Evolutionary conservation across 2,113 vertebrate genomes (phyloP).

Genomic region (Symphodus melops): DNA sequence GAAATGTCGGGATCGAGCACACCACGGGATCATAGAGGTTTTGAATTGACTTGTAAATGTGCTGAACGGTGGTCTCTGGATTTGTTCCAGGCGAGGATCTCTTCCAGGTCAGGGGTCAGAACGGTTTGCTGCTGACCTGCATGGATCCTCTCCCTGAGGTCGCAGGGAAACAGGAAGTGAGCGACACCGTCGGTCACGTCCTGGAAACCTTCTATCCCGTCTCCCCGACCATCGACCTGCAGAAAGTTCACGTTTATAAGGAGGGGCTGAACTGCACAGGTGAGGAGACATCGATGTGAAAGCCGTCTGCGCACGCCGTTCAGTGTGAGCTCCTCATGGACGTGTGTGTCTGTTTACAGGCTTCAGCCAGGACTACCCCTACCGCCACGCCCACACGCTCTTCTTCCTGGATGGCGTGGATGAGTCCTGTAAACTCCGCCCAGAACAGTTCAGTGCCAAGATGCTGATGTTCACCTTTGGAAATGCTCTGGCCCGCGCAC

Average conservation of each 20-base stretch:
- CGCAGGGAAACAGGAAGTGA: slow-evolving; percentile 85
- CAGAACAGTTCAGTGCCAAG: slow-evolving; percentile 88
- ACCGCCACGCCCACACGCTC: slow-evolving; percentile 89
- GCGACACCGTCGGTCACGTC: slow-evolving; percentile 78
- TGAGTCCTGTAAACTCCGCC: slow-evolving; percentile 66
- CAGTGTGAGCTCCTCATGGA: background rate
- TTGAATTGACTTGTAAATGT: too few relatives aligned
- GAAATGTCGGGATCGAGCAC: too few relatives aligned
- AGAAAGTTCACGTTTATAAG: slow-evolving; percentile 83
- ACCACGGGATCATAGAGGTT: too few relatives aligned
- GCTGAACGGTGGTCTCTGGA: background rate
- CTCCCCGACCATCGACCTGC: slow-evolving; percentile 90
- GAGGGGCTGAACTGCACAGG: slow-evolving; percentile 82
- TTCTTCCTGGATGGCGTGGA: slow-evolving; percentile 83
- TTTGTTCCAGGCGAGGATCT: slow-evolving; percentile 84
- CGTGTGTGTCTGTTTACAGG: slow-evolving; percentile 74
- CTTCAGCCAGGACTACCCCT: slow-evolving; percentile 85
- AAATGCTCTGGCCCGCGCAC: slow-evolving; percentile 87
- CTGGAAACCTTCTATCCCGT: slow-evolving; percentile 92
- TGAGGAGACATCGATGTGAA: too few relatives aligned
- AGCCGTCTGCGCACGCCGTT: too few relatives aligned
- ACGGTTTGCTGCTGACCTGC: slow-evolving; percentile 84
- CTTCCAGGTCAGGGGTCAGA: slow-evolving; percentile 89
- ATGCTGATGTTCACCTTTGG: slow-evolving; percentile 92
- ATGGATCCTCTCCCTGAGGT: slow-evolving; percentile 83